Evolutionary conservation across 2,113 vertebrate genomes (phyloP), one percentile per base, ranked within the genome.

Genomic region (Oryzias melastigma): DNA sequence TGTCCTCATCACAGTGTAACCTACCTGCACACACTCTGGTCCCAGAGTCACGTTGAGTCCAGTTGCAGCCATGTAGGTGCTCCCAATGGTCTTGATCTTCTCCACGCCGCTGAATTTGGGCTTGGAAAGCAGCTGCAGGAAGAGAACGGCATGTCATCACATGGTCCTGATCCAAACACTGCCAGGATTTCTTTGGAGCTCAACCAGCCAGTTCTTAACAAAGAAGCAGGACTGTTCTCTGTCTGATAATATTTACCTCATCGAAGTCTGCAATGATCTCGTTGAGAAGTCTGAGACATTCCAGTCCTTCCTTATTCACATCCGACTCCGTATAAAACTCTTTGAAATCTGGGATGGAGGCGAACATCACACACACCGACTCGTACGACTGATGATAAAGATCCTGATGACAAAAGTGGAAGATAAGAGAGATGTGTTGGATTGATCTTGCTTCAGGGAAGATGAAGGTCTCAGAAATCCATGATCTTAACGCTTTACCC

Each of bases 81-180:
- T 98, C n/a, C 97, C 97, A 8, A 99, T 99, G 67, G 97, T 99
- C 90, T 99, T 99, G 84, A 99, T 99, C 87, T 99, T 99, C 85
- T 99, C 97, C 75, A 99, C 96, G 0, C 96, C 96, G 20, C 96
- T 98, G 90, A 98, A 99, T 78, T 98, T 99, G 0, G 96, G 96
- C 80, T 98, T 98, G 61, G 96, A 98, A 72, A 98, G 75, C 75
- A 98, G 84, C 96, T 98, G 90, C 45, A n/a, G 58, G 53, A 62
- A 19, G 64, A 5, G 19, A 43, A 22, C 14, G 19, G 57, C 1
- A 64, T 24, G 8, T 55, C 27, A 42, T 18, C 35, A 22, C 19
- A 24, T 1, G 15, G 24, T 44, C 24, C 1, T 5, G n/a, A 61
- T 58, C 3, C 45, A 64, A 20, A 57, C 2, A 1, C 19, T 55